These are phyloP conservation scores for Stichodactyla mertensii DNA, from an alignment of 64 coral and sea anemone genomes.

Conservation along the genomic window DNA sequence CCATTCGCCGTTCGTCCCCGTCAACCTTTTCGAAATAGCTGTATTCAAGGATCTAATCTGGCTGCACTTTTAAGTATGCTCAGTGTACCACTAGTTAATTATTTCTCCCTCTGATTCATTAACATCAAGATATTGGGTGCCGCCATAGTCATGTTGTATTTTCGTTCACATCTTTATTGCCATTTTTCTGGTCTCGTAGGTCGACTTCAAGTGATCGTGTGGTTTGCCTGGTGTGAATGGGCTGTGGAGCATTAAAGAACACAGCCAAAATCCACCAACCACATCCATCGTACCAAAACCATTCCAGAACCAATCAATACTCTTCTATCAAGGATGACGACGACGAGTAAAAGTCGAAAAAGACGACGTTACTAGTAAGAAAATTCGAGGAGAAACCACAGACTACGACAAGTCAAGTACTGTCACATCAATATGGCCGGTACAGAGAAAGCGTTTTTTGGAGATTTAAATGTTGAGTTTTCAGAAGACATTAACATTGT, in stretches of 20 bases:
- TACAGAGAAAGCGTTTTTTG: conserved; percentile 8
- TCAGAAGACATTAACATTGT: conserved; percentile 53
- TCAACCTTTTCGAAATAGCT: no score
- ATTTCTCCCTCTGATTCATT: no score
- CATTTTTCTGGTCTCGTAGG: no score
- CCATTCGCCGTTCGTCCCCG: no score
- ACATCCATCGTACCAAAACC: not conserved
- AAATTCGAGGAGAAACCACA: not conserved
- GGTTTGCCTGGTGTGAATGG: not conserved
- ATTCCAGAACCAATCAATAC: not conserved
- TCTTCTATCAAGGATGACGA: not conserved
- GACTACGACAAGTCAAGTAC: not conserved
- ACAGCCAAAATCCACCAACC: not conserved
- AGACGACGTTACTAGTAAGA: not conserved
- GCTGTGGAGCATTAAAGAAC: not conserved
- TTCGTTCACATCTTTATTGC: not conserved
- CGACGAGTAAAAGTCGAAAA: not conserved
- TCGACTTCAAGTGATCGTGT: not conserved
- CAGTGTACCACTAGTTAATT: no score
- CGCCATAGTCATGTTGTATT: not conserved
- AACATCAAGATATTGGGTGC: no score
- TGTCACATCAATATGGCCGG: not conserved
- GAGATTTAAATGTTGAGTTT: conserved; percentile 20
- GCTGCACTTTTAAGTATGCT: no score
- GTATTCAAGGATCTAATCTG: no score